A percentile compares a stretch with the other conserved stretches of the same genome.
These are phyloP conservation scores for Bruchidius siliquastri DNA, from an alignment of 2,888 invertebrate species.

Conservation along the genomic window DNA sequence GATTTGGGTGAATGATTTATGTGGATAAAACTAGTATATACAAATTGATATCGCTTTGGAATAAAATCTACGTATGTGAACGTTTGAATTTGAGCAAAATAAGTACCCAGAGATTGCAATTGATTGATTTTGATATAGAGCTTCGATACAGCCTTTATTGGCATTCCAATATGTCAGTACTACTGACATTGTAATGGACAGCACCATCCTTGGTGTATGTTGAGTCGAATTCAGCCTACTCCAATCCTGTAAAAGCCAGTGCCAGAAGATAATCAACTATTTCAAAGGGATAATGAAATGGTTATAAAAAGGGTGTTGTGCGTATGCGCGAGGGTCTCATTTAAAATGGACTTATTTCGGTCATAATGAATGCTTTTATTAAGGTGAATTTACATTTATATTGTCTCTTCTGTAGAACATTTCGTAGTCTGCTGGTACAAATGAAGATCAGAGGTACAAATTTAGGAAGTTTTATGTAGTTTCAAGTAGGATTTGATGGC, in stretches of 20 bases:
- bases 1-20: no score
- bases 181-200: no score
- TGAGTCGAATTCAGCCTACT: not conserved
- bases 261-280: conserved; percentile 25
- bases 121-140: no score
- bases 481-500: no score
- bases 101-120: no score
- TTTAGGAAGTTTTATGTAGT: not conserved
- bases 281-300: conserved; percentile 27
- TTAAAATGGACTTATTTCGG: conserved; percentile 20
- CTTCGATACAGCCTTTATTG: no score
- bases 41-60: no score
- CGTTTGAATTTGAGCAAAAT: no score
- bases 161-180: no score
- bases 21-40: no score
- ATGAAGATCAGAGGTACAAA: not conserved
- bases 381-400: conserved; percentile 22
- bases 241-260: not conserved
- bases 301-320: conserved; percentile 21
- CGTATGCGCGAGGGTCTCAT: conserved; percentile 14
- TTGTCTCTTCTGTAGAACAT: conserved; percentile 8
- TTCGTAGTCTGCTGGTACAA: not conserved
- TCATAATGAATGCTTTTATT: conserved; percentile 21
- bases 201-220: no score
- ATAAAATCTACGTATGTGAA: no score